phyloP scores from a whole-genome alignment of 23 tunicate genomes.

The Ascidia mentula region DNA sequence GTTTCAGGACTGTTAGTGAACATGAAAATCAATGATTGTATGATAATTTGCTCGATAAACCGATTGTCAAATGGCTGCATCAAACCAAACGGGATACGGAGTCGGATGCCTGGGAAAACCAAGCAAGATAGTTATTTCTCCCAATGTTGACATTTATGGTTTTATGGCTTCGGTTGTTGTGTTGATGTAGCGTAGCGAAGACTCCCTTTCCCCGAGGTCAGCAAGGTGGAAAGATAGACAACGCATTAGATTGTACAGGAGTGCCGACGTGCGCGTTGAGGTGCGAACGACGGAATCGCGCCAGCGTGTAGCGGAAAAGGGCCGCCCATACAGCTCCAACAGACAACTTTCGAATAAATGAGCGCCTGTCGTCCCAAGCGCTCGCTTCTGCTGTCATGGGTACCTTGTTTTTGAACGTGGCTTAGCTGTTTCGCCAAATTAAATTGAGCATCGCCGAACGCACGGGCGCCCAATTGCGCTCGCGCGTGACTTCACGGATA shows the following conservation, averaged over 20 bases:
- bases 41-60: too few relatives aligned
- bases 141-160: not conserved
- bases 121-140: too few relatives aligned
- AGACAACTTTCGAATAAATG: not conserved
- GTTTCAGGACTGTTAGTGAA: too few relatives aligned
- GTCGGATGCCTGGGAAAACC: too few relatives aligned
- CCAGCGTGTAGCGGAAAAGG: conserved; percentile 40
- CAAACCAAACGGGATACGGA: too few relatives aligned
- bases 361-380: not conserved
- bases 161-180: too few relatives aligned
- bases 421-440: conserved; percentile 24
- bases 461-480: conserved; percentile 25
- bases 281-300: conserved; percentile 10
- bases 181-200: too few relatives aligned
- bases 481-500: not conserved
- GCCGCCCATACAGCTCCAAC: not conserved
- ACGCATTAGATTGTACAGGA: not conserved
- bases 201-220: too few relatives aligned
- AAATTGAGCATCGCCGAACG: conserved; percentile 35
- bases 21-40: too few relatives aligned
- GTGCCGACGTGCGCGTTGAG: not conserved
- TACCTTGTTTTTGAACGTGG: conserved; percentile 14
- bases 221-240: not conserved
- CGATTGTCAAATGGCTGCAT: too few relatives aligned
- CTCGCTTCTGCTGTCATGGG: not conserved